Conservation (phyloP, 1,140 invertebrate genomes). For the Macrosteles quadrilineatus region DNA sequence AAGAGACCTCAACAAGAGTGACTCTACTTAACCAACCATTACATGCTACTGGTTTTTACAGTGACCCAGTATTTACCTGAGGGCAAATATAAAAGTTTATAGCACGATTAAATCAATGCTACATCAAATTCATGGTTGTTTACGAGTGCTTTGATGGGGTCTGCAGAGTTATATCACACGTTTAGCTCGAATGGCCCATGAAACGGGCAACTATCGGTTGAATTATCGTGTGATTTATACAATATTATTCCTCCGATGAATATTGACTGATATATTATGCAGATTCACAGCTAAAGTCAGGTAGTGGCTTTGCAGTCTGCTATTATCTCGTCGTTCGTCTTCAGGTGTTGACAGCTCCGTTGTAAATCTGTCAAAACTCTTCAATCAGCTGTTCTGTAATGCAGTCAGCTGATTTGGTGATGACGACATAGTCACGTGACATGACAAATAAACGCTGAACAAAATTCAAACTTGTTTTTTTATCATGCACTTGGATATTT, state of each 20-base stretch:
- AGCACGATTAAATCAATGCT: neutral
- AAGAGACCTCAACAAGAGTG: too few species aligned
- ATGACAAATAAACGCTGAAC: too few species aligned
- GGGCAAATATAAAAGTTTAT: too few species aligned
- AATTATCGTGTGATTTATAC: constrained; percentile 9
- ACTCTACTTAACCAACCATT: too few species aligned
- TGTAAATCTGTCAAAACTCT: constrained; percentile 23
- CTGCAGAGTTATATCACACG: neutral
- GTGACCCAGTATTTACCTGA: too few species aligned
- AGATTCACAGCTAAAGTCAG: neutral
- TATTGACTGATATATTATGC: constrained; percentile 1
- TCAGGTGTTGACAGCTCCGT: constrained; percentile 3
- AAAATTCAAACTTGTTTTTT: too few species aligned
- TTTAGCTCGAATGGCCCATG: neutral
- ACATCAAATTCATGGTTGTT: neutral
- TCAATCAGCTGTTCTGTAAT: too few species aligned
- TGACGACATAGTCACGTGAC: constrained; percentile 1
- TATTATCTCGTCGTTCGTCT: neutral
- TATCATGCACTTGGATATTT: too few species aligned
- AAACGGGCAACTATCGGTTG: neutral
- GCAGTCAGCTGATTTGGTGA: constrained; percentile 3
- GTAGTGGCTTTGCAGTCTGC: neutral
- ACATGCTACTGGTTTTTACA: too few species aligned
- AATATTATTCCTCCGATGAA: neutral
- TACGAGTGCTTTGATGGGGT: neutral